Conservation (phyloP, 1,140 invertebrate species). For the Cherax destructor region DNA sequence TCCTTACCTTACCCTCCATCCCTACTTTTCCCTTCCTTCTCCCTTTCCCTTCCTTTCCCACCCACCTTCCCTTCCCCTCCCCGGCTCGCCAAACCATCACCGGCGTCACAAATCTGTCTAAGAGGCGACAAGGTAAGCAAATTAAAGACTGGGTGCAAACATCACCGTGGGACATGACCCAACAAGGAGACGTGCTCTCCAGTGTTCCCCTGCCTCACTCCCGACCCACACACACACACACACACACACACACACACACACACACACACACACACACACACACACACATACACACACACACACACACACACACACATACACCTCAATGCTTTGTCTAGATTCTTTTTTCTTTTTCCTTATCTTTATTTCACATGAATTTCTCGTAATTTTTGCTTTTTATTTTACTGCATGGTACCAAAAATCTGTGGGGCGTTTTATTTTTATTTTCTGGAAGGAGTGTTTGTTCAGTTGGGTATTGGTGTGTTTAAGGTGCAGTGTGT, state of each 20-base stretch:
- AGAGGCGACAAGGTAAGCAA: constrained; percentile 57
- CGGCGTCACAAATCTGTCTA: constrained; percentile 50
- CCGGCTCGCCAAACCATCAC: constrained; percentile 41
- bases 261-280: too few species aligned
- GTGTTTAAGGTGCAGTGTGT: neutral
- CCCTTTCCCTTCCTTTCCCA: neutral
- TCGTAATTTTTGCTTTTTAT: too few species aligned
- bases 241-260: too few species aligned
- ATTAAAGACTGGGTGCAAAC: constrained; percentile 51
- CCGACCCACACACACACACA: constrained; percentile 17
- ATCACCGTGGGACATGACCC: constrained; percentile 46
- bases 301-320: too few species aligned
- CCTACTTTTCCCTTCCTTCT: neutral
- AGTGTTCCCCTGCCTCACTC: constrained; percentile 11
- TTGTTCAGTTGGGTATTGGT: neutral
- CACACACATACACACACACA: too few species aligned
- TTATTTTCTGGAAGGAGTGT: neutral
- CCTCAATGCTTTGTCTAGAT: too few species aligned
- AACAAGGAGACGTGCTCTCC: constrained; percentile 32
- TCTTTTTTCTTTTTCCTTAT: neutral
- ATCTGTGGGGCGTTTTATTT: too few species aligned
- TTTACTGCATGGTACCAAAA: too few species aligned
- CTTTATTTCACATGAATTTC: too few species aligned
- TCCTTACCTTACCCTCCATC: neutral
- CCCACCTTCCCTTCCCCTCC: neutral